These are phyloP conservation scores for Philaethria dido DNA, from an alignment of 2,888 invertebrate genomes.

Conservation along the genomic window DNA sequence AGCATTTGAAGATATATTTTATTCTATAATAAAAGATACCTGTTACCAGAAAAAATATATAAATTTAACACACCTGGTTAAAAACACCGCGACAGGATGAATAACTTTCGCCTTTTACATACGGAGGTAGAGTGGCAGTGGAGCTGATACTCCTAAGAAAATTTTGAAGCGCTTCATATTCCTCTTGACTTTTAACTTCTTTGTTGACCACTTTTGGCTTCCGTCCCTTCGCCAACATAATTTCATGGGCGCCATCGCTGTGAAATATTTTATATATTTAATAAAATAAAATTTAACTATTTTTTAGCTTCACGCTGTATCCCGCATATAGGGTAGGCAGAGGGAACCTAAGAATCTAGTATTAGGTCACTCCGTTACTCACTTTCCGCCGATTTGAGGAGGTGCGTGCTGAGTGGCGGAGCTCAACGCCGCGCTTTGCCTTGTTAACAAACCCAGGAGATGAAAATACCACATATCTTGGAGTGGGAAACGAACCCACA, in stretches of 20 bases:
- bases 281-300: neutral
- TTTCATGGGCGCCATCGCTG: slow-evolving; percentile 80
- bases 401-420: no score
- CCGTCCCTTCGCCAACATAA: slow-evolving; percentile 64
- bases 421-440: no score
- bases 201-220: slow-evolving; percentile 64
- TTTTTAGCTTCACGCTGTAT: no score
- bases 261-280: slow-evolving; percentile 1
- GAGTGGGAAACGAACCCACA: no score
- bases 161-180: slow-evolving; percentile 78
- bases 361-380: no score
- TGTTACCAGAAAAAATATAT: neutral
- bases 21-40: no score
- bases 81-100: slow-evolving; percentile 74
- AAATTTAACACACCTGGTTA: slow-evolving; percentile 66
- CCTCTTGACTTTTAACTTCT: slow-evolving; percentile 64
- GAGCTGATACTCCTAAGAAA: slow-evolving; percentile 80
- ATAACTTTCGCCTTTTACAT: slow-evolving; percentile 78
- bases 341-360: no score
- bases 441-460: no score
- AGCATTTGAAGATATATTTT: no score
- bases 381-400: no score
- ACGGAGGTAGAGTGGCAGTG: slow-evolving; percentile 77
- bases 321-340: no score
- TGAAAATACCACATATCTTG: no score